Evolutionary conservation across 1,140 invertebrate genomes (phyloP), one percentile per base, ranked within the genome.

Genomic region (Hormaphis cornu): DNA sequence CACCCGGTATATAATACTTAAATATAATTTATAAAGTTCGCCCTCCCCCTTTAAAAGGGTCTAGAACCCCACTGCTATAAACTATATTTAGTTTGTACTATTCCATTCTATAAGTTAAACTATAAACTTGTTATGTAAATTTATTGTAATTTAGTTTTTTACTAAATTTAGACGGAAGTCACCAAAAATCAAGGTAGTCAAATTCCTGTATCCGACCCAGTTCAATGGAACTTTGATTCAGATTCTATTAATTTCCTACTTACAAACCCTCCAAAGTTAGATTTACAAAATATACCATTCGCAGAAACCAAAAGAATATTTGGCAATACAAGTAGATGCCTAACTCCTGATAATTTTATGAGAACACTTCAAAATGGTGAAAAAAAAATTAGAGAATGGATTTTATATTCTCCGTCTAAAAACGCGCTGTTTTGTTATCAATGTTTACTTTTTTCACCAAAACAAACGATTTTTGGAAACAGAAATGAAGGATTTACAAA

Each of bases 231-330:
- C 28, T 54, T 30, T 10, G 28, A 54, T 54, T 54, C 28, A 54
- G 28, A 54, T 54, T 54, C 28, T n/a, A 54, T 54, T 54, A 54
- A 54, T 16, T 54, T 54, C 52, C 28, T 54, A 54, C 52, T 54
- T 54, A 28, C 26, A 33, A 54, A 54, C n/a, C 28, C 28, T 54
- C 24, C 28, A 30, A 54, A 54, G 52, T 33, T 54, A 33, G 28
- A 30, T n/a, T 30, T 33, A 54, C 52, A 18, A 44, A 44, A 44
- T 8, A n/a, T 54, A 54, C 52, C 52, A 54, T 54, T 54, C n/a
- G 28, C 26, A 54, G 28, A 54, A 54, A 54, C 52, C 28, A 54
- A 54, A 54, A 30, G 18, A 54, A 54, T n/a, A n/a, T n/a, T 52
- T 52, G 50, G 24, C 20, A 52, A 52, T 52, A 52, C 14, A 52